A percentile compares a stretch with the other conserved stretches of the same genome.
phyloP scores from a whole-genome alignment of 2,113 vertebrate genomes.

The Amphiprion percula region DNA sequence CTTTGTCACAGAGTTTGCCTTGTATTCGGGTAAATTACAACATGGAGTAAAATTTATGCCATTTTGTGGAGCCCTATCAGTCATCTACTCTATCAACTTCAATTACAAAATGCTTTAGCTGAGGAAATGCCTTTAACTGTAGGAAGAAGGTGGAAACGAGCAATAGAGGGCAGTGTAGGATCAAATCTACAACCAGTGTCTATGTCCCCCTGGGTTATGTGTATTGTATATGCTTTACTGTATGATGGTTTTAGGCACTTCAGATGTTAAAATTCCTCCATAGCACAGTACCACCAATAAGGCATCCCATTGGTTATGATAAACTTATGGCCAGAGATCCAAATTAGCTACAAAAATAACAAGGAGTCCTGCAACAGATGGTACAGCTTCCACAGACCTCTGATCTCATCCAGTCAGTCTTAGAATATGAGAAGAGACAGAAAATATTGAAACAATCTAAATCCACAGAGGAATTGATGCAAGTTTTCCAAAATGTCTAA shows the following conservation, averaged over 20 bases:
- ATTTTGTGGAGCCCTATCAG: not conserved
- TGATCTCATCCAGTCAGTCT: no score
- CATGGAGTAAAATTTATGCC: not conserved
- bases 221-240: not conserved
- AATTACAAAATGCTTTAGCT: not conserved
- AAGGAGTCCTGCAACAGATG: no score
- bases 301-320: no score
- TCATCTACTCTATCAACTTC: not conserved
- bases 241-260: not conserved
- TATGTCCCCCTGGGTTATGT: not conserved
- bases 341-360: no score
- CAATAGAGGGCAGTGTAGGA: slow-evolving; percentile 70
- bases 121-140: not conserved
- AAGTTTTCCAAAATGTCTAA: no score
- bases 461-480: no score
- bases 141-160: slow-evolving; percentile 5
- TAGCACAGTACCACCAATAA: no score
- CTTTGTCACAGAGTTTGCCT: not conserved
- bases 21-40: not conserved
- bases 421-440: no score
- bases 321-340: no score
- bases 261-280: not conserved
- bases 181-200: slow-evolving; percentile 19
- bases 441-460: no score
- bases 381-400: no score